Percentiles rank a stretch among this genome's conserved stretches.
phyloP scores from a whole-genome alignment of 2,797 vertebrate species.

The Acanthopagrus latus region DNA sequence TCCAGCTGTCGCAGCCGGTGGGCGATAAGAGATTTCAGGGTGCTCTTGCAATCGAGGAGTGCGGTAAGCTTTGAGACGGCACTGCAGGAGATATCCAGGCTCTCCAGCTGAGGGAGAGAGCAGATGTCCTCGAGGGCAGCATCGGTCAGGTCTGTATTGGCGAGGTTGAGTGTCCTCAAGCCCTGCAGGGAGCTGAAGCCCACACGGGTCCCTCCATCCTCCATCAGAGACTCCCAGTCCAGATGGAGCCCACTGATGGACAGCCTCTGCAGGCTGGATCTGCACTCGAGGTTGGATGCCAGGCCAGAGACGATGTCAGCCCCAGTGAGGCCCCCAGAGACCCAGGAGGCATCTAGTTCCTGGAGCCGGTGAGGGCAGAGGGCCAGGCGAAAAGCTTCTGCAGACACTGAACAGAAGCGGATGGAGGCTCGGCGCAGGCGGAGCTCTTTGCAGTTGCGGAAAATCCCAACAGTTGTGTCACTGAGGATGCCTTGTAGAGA shows the following conservation, averaged over 20 bases:
- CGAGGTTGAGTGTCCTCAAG: conserved; percentile 89
- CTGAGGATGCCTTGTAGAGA: conserved; percentile 88
- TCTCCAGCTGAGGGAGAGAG: conserved; percentile 91
- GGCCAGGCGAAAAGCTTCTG: conserved; percentile 90
- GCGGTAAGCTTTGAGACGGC: conserved; percentile 91
- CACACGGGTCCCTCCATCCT: conserved; percentile 82
- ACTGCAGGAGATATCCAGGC: conserved; percentile 94
- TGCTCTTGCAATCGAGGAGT: conserved; percentile 89
- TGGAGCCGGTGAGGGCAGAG: conserved; percentile 94
- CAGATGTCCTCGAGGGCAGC: conserved; percentile 91
- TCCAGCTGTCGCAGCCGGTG: conserved; percentile 92
- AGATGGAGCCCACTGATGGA: conserved; percentile 90
- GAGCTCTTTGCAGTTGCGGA: conserved; percentile 89
- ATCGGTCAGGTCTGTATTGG: conserved; percentile 92
- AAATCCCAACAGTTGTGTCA: conserved; percentile 93
- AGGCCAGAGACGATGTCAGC: conserved; percentile 91
- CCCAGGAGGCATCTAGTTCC: conserved; percentile 92
- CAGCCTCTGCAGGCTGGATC: conserved; percentile 90
- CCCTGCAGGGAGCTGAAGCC: conserved; percentile 89
- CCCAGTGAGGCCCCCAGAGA: conserved; percentile 90
- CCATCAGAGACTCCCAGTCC: conserved; percentile 82
- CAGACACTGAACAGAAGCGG: conserved; percentile 90
- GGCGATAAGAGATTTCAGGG: conserved; percentile 90
- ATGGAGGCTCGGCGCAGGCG: conserved; percentile 92
- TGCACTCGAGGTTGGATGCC: conserved; percentile 90